Conservation (phyloP, 1,140 invertebrate genomes). For the Zeugodacus cucurbitae region DNA sequence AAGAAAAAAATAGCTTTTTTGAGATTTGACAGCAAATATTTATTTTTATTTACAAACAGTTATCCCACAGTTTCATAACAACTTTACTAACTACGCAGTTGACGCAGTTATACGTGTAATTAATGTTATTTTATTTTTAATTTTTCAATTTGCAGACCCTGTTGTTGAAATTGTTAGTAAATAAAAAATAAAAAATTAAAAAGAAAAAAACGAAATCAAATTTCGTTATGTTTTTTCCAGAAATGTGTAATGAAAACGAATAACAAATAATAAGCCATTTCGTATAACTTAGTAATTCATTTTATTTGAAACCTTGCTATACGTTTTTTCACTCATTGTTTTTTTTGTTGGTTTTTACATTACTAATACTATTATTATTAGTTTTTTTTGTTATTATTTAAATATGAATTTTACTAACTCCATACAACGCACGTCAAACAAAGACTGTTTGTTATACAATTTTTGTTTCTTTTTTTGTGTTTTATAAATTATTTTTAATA, state of each 20-base stretch:
- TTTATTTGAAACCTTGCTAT: constrained; percentile 46
- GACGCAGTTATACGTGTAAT: not conserved
- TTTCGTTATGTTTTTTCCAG: not conserved
- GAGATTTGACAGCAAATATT: not conserved
- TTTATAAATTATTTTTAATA: constrained; percentile 22
- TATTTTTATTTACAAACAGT: not conserved
- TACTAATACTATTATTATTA: constrained; percentile 34
- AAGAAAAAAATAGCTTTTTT: not conserved
- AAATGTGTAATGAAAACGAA: constrained; percentile 48
- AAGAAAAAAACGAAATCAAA: not conserved
- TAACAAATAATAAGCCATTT: constrained; percentile 53
- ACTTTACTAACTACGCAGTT: not conserved
- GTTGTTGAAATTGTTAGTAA: no score
- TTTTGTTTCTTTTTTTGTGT: not conserved
- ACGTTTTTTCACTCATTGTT: not conserved
- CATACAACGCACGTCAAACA: not conserved
- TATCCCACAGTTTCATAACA: not conserved
- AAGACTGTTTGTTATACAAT: not conserved
- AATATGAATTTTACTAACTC: constrained; percentile 21
- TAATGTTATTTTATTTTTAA: no score
- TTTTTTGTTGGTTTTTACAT: not conserved
- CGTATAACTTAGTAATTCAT: constrained; percentile 60
- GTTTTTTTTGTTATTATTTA: constrained; percentile 14
- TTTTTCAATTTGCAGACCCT: no score
- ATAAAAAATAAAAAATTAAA: not conserved